Conservation (phyloP, 1,140 invertebrate genomes). For the Lepidostoma basale region DNA sequence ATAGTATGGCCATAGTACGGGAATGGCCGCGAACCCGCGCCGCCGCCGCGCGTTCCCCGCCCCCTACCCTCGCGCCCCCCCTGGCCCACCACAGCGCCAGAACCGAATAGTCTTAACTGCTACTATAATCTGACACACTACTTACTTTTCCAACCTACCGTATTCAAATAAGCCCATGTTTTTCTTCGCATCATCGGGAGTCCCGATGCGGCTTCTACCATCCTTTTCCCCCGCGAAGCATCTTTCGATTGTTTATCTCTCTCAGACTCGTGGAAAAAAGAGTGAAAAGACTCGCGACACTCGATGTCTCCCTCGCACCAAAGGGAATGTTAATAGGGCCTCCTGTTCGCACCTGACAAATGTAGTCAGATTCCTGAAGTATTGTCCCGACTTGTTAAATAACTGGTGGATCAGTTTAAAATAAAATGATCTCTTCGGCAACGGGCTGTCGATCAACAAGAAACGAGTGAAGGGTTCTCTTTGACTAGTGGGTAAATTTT, state of each 20-base stretch:
- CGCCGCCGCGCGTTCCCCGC: conserved; percentile 2
- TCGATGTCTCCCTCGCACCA: conserved; percentile 31
- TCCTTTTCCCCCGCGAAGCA: conserved; percentile 16
- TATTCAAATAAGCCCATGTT: conserved; percentile 47
- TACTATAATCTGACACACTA: conserved; percentile 23
- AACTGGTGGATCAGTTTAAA: background rate
- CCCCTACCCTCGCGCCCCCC: background rate
- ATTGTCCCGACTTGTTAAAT: conserved; percentile 20
- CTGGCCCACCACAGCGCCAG: background rate
- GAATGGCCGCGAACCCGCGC: conserved; percentile 42
- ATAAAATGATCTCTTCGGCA: background rate
- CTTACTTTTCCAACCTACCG: conserved; percentile 28
- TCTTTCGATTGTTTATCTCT: conserved; percentile 17
- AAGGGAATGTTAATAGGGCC: conserved; percentile 35
- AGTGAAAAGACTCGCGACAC: conserved; percentile 29
- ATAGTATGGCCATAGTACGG: conserved; percentile 9
- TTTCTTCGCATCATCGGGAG: conserved; percentile 45
- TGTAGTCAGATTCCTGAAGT: conserved; percentile 44
- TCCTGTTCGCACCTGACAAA: conserved; percentile 44
- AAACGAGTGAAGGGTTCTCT: background rate
- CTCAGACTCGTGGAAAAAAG: conserved; percentile 39
- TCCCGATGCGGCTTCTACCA: conserved; percentile 42
- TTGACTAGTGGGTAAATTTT: conserved; percentile 7
- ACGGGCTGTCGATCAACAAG: background rate
- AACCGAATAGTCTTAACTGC: conserved; percentile 31